These are phyloP conservation scores for Micrasema minimum DNA, from an alignment of 1,140 invertebrate species.

Conservation along the genomic window DNA sequence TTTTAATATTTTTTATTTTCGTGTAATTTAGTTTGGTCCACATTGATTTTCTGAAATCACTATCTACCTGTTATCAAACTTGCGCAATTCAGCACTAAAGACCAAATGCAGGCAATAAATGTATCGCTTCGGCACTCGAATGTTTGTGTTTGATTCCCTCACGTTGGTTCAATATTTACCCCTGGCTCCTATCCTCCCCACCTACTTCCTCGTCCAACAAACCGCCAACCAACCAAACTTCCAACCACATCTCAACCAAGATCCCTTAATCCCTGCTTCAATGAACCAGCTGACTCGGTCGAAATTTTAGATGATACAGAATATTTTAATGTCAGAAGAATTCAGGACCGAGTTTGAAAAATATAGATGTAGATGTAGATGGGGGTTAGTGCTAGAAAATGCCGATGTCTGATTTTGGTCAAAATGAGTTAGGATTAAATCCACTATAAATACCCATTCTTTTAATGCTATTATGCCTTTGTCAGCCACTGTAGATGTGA, in stretches of 20 bases:
- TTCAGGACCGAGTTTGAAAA: too few relatives aligned
- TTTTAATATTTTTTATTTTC: too few relatives aligned
- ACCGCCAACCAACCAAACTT: conserved; percentile 17
- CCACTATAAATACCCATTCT: background rate
- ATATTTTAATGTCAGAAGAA: background rate
- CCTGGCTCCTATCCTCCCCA: background rate
- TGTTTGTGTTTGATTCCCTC: conserved; percentile 51
- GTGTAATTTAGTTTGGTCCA: too few relatives aligned
- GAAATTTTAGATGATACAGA: background rate
- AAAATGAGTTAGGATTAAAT: background rate
- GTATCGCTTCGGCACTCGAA: conserved; percentile 49
- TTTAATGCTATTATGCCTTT: background rate
- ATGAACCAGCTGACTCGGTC: conserved; percentile 1
- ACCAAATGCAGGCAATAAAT: conserved; percentile 52
- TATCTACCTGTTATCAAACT: too few relatives aligned
- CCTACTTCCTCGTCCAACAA: conserved; percentile 1
- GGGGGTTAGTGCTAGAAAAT: background rate
- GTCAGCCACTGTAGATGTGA: too few relatives aligned
- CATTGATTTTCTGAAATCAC: conserved; percentile 31
- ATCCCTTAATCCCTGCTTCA: conserved; percentile 1
- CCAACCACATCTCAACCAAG: background rate
- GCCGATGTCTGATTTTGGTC: background rate
- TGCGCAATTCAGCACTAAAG: conserved; percentile 29
- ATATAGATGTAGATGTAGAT: too few relatives aligned
- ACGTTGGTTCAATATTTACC: conserved; percentile 51